These are phyloP conservation scores for Ispidina lecontei DNA, from an alignment of 2,797 vertebrate species.

Conservation along the genomic window DNA sequence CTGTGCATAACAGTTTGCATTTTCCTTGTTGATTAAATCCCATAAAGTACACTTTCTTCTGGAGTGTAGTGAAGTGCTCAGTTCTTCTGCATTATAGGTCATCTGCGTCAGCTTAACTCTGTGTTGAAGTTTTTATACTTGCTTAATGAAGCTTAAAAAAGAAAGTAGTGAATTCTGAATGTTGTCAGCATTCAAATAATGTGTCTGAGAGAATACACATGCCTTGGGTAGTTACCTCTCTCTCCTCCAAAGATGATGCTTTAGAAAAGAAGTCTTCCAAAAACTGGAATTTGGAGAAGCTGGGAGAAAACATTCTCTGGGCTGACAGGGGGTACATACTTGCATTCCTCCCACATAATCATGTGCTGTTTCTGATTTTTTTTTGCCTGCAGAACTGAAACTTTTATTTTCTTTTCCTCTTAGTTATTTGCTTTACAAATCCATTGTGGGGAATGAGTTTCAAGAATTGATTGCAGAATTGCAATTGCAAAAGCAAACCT, in stretches of 20 bases:
- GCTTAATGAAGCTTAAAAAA: neutral
- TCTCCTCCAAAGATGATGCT: neutral
- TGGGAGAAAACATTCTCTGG: neutral
- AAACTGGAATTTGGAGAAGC: neutral
- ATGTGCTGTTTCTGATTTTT: neutral
- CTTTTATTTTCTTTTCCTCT: neutral
- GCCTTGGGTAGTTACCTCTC: neutral
- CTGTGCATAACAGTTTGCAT: neutral
- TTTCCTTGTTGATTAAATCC: neutral
- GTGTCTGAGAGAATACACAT: neutral
- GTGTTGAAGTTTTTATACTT: neutral
- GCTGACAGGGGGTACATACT: neutral
- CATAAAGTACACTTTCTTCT: neutral
- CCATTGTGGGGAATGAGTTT: neutral
- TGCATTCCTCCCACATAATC: neutral
- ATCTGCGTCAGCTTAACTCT: neutral
- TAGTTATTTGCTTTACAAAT: conserved; percentile 1
- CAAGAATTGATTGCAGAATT: neutral
- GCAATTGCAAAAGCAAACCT: neutral
- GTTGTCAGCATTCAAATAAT: neutral
- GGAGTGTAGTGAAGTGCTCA: neutral
- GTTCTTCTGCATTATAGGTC: neutral
- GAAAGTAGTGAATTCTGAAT: neutral
- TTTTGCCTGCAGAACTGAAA: neutral
- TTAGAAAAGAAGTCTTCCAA: neutral